Evolutionary conservation across 2,797 vertebrate genomes (phyloP).

Genomic region (Hippopotamyrus pictus): DNA sequence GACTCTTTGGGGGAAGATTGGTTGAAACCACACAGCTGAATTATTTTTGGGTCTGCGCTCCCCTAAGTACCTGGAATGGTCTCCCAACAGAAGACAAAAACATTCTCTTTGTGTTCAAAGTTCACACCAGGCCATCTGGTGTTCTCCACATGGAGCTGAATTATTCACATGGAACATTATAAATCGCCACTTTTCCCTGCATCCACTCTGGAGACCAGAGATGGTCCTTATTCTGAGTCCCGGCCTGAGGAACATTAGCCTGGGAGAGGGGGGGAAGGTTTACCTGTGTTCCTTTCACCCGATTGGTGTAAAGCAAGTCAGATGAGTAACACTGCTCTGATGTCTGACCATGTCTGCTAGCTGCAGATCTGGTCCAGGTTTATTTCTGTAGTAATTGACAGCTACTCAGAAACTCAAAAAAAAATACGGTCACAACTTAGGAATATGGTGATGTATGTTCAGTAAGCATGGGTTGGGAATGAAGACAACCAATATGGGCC

Average conservation of each 20-base stretch:
- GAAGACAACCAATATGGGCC: background rate
- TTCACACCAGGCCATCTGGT: constrained; percentile 66
- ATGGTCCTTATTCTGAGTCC: constrained; percentile 52
- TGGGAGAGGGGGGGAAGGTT: constrained; percentile 44
- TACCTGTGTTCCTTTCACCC: constrained; percentile 23
- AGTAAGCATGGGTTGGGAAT: background rate
- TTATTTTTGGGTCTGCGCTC: constrained; percentile 13
- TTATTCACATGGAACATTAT: constrained; percentile 53
- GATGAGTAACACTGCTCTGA: background rate
- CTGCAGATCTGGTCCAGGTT: background rate
- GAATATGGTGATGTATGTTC: background rate
- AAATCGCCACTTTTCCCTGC: constrained; percentile 52
- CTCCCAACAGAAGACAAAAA: constrained; percentile 44
- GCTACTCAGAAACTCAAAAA: background rate
- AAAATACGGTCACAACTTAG: background rate
- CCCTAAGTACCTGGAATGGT: constrained; percentile 22
- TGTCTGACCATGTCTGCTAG: background rate
- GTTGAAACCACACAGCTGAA: constrained; percentile 9
- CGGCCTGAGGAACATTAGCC: constrained; percentile 25
- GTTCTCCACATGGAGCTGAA: constrained; percentile 53
- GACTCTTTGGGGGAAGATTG: background rate
- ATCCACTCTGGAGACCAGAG: constrained; percentile 54
- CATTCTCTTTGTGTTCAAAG: constrained; percentile 55
- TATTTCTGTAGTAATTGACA: background rate
- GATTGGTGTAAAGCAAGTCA: background rate